Percentiles rank a stretch among this genome's conserved stretches.
phyloP scores from a whole-genome alignment of 2,797 vertebrate species.

The Tiaroga cobitis region DNA sequence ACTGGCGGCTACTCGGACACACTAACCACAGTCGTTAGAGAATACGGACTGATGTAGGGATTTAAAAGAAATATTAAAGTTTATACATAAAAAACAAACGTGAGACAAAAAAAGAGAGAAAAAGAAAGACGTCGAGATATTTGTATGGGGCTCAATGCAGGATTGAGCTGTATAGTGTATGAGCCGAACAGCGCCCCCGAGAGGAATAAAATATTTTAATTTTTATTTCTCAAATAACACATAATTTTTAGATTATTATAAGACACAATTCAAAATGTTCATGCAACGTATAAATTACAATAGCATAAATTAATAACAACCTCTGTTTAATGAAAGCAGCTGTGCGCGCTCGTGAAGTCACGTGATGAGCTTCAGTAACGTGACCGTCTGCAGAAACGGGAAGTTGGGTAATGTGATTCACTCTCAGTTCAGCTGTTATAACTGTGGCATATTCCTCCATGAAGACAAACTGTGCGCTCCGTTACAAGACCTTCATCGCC shows the following conservation, averaged over 20 bases:
- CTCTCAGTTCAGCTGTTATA: not conserved
- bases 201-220: not conserved
- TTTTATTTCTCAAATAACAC: not conserved
- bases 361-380: constrained; percentile 21
- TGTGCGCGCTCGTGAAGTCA: not conserved
- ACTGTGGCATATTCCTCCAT: not conserved
- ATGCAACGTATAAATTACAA: too few relatives aligned
- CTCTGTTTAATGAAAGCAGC: not conserved
- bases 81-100: too few relatives aligned
- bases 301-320: not conserved
- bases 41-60: too few relatives aligned
- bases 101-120: too few relatives aligned
- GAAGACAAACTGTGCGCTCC: too few relatives aligned
- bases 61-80: too few relatives aligned
- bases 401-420: constrained; percentile 19
- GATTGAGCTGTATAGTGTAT: too few relatives aligned
- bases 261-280: not conserved
- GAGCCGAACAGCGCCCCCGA: not conserved
- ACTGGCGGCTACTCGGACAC: too few relatives aligned
- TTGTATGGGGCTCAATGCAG: too few relatives aligned
- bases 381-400: constrained; percentile 27
- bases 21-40: too few relatives aligned
- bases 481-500: not conserved
- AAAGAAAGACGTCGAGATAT: too few relatives aligned
- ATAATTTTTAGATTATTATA: accelerated